Percentiles rank a stretch among this genome's conserved stretches.
Conservation (phyloP, 2,113 vertebrate genomes). For the Vidua chalybeata region DNA sequence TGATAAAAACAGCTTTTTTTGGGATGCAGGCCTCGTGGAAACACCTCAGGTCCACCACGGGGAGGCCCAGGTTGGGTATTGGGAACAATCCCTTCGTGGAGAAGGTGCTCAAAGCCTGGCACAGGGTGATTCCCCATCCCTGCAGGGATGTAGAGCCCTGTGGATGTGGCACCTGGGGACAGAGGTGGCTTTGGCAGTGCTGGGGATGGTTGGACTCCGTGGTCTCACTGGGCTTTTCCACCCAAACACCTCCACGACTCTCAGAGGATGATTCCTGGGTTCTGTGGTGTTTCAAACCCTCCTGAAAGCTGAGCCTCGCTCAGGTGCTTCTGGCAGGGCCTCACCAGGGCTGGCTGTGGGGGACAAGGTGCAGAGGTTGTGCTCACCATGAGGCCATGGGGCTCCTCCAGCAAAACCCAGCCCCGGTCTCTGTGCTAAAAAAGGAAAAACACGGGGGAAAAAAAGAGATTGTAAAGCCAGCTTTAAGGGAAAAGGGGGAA, state of each 20-base stretch:
- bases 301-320: neutral
- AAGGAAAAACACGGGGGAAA: fast-evolving
- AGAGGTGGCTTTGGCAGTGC: neutral
- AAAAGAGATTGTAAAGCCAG: neutral
- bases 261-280: neutral
- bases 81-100: neutral
- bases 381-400: neutral
- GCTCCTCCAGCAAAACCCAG: neutral
- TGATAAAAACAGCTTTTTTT: neutral
- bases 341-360: fast-evolving
- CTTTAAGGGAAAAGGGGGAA: neutral
- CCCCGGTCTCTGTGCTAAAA: neutral
- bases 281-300: neutral
- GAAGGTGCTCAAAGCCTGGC: neutral
- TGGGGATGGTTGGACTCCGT: neutral
- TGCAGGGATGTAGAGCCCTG: neutral
- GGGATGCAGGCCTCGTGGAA: neutral
- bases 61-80: neutral
- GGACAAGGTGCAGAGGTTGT: neutral
- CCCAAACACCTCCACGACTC: neutral
- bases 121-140: neutral
- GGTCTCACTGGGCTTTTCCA: neutral
- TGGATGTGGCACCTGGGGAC: neutral
- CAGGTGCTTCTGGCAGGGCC: neutral
- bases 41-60: fast-evolving